phyloP scores from a whole-genome alignment of 2,113 vertebrate genomes.

The Variabilichromis moorii region DNA sequence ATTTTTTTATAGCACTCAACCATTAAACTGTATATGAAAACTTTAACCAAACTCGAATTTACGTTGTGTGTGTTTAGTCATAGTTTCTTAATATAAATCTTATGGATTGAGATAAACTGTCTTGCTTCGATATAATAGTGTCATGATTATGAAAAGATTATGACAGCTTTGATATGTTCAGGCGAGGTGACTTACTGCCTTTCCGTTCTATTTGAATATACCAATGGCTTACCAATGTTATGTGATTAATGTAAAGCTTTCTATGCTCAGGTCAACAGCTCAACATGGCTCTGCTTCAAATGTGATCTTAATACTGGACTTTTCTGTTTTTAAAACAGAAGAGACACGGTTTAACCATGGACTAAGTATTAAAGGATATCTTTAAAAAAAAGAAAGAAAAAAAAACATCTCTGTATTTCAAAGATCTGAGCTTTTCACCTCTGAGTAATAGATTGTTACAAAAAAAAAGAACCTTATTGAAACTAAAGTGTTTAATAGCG shows the following conservation, averaged over 20 bases:
- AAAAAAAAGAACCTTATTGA: slow-evolving; percentile 86
- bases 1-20: slow-evolving; percentile 73
- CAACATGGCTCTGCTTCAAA: slow-evolving; percentile 86
- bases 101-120: slow-evolving; percentile 66
- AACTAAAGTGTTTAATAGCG: slow-evolving; percentile 97
- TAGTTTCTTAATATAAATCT: slow-evolving; percentile 71
- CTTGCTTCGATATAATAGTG: slow-evolving; percentile 69
- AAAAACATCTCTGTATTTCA: slow-evolving; percentile 51
- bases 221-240: slow-evolving; percentile 99
- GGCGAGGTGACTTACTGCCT: slow-evolving; percentile 65
- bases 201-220: slow-evolving; percentile 73
- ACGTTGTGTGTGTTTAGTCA: slow-evolving; percentile 72
- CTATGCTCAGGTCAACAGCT: slow-evolving; percentile 99
- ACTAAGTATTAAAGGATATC: slow-evolving; percentile 55
- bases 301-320: slow-evolving; percentile 77
- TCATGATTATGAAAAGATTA: slow-evolving; percentile 63
- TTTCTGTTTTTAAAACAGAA: slow-evolving; percentile 58
- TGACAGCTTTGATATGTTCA: slow-evolving; percentile 69
- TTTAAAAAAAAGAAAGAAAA: background rate
- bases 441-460: slow-evolving; percentile 83
- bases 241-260: slow-evolving; percentile 98
- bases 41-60: slow-evolving; percentile 74
- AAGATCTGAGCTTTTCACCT: slow-evolving; percentile 69
- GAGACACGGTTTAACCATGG: slow-evolving; percentile 40
- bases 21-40: slow-evolving; percentile 70